Evolutionary conservation across 1,140 invertebrate genomes (phyloP), one percentile per base, ranked within the genome.

Genomic region (Diprion similis): DNA sequence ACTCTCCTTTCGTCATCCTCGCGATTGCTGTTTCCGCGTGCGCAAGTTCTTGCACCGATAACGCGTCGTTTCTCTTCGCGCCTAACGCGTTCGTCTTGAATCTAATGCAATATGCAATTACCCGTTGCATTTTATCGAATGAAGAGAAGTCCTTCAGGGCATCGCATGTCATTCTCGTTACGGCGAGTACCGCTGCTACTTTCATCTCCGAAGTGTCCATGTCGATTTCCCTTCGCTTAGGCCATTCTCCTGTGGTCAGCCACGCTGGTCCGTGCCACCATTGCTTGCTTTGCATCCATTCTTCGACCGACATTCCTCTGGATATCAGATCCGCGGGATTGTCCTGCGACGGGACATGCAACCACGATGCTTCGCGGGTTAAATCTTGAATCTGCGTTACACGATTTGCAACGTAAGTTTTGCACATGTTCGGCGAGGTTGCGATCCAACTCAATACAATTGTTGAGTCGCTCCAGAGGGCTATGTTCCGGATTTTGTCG

Each of bases 381-480:
- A 64, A 46, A 4, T 68, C 46, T 13, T 75, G 75, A 17, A 79
- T 79, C 59, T 74, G 46, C 65, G 68, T 24, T 0, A 79, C 72
- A 4, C 81, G 70, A 70, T 84, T 80, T 1, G 77, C 77, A 0
- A 78, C 79, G 72, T 84, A 89, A 0, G 81, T 81, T 75, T 83
- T 86, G 77, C 81, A 84, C 48, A 47, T 37, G 73, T 74, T 79
- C 15, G 85, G 83, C 17, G 74, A 68, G 18, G 79, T 74, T 8
- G 71, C 75, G 18, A 88, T 76, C 86, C 86, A 88, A 1, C 77
- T 74, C 37, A 88, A 73, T 1, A 83, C 81, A 1, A 88, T 81
- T 0, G 79, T 85, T 9, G 87, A 88, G 71, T 89, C 85, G 0
- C 80, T 80, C 84, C 85, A 88, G 64, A 79, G 81, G 70, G 77